Evolutionary conservation across 2,113 vertebrate genomes (phyloP), one percentile per base, ranked within the genome.

Genomic region (Neotragus moschatus): DNA sequence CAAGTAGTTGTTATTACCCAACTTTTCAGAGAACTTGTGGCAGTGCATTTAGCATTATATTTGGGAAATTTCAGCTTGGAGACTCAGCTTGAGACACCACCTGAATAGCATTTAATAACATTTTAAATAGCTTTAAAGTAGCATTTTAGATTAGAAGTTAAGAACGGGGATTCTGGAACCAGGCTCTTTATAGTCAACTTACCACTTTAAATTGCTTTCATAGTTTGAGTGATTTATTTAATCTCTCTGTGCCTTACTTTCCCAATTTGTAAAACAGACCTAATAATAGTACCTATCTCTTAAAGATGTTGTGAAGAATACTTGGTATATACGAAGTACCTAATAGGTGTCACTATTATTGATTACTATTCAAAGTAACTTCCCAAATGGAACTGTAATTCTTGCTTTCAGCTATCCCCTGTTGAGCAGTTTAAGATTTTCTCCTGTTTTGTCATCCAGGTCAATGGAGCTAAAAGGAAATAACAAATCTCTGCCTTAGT

Each of bases 391-490:
- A 73, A 49, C 49, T 8, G 4, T 70, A 88, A 80, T 70, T 91
- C 49, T 84, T 88, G 43, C 30, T 94, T 91, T 94, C 56, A 53
- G 12, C 33, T 47, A 15, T 51, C 51, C 30, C 45, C 87, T 88
- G 30, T 85, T 75, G 79, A 36, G 23, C 73, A 91, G 17, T 66
- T 84, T 94, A 55, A 88, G 36, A 30, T 84, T 87, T 85, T 92
- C 45, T 36, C 47, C 33, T 63, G 25, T 91, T 25, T 17, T 94
- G 23, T 80, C 25, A 92, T 70, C 47, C 25, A 39, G 91, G 61
- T 96, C 43, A 94, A 10, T 60, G 51, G 23, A 97, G 28, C 51
- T 86, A 36, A 97, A 91, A 87, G 89, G 80, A 89, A 36, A 90
- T 90, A 55, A 23, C 47, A 94, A 88, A 96, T 43, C n/a, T 91